Evolutionary conservation across 2,888 invertebrate genomes (phyloP).

Genomic region (Campoplex nolae): DNA sequence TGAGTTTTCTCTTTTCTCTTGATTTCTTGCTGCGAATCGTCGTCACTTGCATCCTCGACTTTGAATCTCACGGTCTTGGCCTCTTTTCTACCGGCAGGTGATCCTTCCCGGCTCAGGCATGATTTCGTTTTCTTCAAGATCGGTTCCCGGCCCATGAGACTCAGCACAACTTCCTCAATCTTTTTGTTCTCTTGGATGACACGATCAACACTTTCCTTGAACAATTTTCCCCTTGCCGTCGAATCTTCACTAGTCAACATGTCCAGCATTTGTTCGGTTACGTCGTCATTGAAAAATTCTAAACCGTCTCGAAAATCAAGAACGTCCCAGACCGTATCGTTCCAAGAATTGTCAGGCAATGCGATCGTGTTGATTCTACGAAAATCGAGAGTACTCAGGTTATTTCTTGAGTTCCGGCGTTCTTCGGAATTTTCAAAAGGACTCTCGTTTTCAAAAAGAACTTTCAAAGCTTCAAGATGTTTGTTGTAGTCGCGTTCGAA

Average conservation of each 20-base stretch:
- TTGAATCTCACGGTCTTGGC: conserved; percentile 79
- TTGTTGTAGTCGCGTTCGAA: conserved; percentile 74
- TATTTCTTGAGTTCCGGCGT: conserved; percentile 74
- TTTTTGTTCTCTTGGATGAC: conserved; percentile 65
- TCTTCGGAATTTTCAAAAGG: conserved; percentile 75
- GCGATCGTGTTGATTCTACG: conserved; percentile 81
- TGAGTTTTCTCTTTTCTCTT: not conserved
- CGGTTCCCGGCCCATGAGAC: conserved; percentile 74
- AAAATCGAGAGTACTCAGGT: conserved; percentile 80
- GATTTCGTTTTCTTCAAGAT: conserved; percentile 72
- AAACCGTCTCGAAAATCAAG: conserved; percentile 58
- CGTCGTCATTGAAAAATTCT: conserved; percentile 12
- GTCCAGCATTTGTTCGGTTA: conserved; percentile 46
- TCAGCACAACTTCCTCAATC: conserved; percentile 77
- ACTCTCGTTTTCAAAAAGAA: conserved; percentile 78
- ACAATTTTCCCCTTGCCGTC: conserved; percentile 48
- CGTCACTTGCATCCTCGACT: conserved; percentile 69
- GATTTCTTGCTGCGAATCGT: conserved; percentile 10
- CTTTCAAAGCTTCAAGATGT: conserved; percentile 77
- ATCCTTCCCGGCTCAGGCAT: conserved; percentile 66
- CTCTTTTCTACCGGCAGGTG: conserved; percentile 69
- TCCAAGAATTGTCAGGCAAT: conserved; percentile 64
- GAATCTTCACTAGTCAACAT: conserved; percentile 29
- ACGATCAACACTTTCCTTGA: conserved; percentile 63
- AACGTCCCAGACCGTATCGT: conserved; percentile 49